phyloP scores from a whole-genome alignment of 1,140 invertebrate genomes.

The Ceratosolen fusciceps region DNA sequence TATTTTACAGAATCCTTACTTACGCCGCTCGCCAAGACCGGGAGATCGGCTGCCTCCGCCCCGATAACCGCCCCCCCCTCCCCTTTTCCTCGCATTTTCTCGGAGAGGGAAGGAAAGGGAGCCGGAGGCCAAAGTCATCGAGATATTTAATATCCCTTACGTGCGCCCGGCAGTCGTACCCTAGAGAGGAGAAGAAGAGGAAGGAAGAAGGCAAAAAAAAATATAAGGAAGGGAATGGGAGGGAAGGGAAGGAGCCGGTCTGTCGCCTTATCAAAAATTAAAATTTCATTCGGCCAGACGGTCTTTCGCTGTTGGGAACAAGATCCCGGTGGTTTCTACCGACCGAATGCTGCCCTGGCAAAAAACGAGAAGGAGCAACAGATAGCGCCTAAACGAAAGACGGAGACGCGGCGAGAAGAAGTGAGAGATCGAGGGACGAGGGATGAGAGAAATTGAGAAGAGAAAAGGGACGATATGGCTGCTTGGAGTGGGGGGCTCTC shows the following conservation, averaged over 20 bases:
- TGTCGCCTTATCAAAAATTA: slow-evolving; percentile 68
- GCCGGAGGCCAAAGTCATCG: background rate
- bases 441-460: too few relatives aligned
- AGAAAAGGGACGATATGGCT: too few relatives aligned
- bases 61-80: background rate
- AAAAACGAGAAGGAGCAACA: slow-evolving; percentile 47
- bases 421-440: too few relatives aligned
- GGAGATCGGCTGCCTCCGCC: too few relatives aligned
- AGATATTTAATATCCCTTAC: slow-evolving; percentile 66
- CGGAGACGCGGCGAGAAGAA: background rate
- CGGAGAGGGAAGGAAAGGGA: slow-evolving; percentile 32
- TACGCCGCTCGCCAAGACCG: too few relatives aligned
- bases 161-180: slow-evolving; percentile 44
- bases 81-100: slow-evolving; percentile 21
- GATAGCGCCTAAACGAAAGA: slow-evolving; percentile 10
- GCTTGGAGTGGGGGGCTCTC: too few relatives aligned
- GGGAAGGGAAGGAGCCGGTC: slow-evolving; percentile 46
- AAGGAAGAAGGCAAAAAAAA: too few relatives aligned
- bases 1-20: slow-evolving; percentile 29
- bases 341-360: slow-evolving; percentile 38
- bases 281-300: slow-evolving; percentile 66
- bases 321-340: slow-evolving; percentile 44
- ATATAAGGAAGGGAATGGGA: too few relatives aligned
- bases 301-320: slow-evolving; percentile 51
- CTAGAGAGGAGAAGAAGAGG: slow-evolving; percentile 44